Evolutionary conservation across 2,113 vertebrate genomes (phyloP), one percentile per base, ranked within the genome.

Genomic region (Plectropomus leopardus): DNA sequence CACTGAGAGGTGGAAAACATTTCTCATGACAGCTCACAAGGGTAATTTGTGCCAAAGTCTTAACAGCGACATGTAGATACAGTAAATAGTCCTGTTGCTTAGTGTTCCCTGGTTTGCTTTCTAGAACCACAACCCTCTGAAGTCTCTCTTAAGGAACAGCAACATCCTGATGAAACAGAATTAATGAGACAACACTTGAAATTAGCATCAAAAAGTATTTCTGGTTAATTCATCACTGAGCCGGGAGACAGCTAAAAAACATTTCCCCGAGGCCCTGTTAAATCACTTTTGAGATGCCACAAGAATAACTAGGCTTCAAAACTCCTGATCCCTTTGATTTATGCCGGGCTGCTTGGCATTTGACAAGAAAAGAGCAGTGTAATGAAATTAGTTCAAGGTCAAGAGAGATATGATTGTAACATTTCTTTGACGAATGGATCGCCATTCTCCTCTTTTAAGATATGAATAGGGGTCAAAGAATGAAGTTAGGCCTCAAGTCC

Each of bases 121-220:
- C 78, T 74, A 77, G 63, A 83, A 32, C 65, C 44, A 53, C 50
- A 75, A 40, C 53, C 59, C 87, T 81, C 51, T 84, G 77, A 75
- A 78, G 45, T 65, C 54, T 75, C 80, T 85, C 68, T 88, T 78
- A 77, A 88, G 40, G 79, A 87, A 77, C 40, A 42, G 65, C 32
- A 72, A 54, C 60, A 66, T 67, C 72, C 48, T 23, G 70, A 87
- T 88, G 64, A 86, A 81, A 89, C 63, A 64, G 72, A 89, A 86
- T 90, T 88, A 86, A 93, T 88, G 76, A 91, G 80, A 85, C 72
- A 87, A 76, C 72, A 76, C 65, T 82, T 70, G 48, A 85, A 84
- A 88, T 86, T 66, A 87, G 78, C 72, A 87, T 90, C 64, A 90
- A 88, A 92, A 87, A 72, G 58, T 75, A 82, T 85, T 88, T 86